Evolutionary conservation across 2,797 vertebrate genomes (phyloP), one percentile per base, ranked within the genome.

Genomic region (Anniella stebbinsi): DNA sequence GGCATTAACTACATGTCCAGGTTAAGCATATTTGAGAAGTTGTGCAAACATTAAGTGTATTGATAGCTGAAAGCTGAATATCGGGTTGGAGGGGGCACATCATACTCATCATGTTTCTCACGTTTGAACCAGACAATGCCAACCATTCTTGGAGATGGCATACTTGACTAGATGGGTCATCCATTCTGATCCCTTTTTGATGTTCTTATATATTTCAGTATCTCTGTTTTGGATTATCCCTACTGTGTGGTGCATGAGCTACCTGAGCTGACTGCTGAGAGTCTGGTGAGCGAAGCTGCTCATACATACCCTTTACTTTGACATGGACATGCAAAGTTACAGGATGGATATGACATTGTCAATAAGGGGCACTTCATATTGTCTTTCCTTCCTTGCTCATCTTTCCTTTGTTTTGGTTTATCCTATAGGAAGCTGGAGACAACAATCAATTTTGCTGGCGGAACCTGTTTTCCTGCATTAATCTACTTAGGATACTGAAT

Each of bases 401-500:
- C 28, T 60, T 0, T 63, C 57, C 60, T 23, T 2, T 2, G 54
- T 66, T 75, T 70, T 87, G 76, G 54, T 92, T 70, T 83, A 66
- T 57, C 88, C 21, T 92, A 30, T 95, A 99, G 99, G 99, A 99
- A 97, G 99, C 99, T 0, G 99, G 99, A 92, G 99, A 99, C 97
- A 99, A 98, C 96, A 99, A 98, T 96, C 99, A 99, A 95, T 99
- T 99, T 94, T 99, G 99, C 96, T 99, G 99, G 99, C 97, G 99
- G 94, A 99, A 99, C 95, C 97, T 99, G 91, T 99, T 99, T 94
- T 99, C 99, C 38, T 99, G 99, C 92, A 99, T 99, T 12, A 99
- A 99, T 96, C 97, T 99, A 75, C 98, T 99, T 93, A 98, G 99
- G 93, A 99, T 99, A 95, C 97, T 99, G 51, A 99, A 99, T 97